phyloP scores from a whole-genome alignment of 2,797 vertebrate genomes.

The Sebastes flavidus region DNA sequence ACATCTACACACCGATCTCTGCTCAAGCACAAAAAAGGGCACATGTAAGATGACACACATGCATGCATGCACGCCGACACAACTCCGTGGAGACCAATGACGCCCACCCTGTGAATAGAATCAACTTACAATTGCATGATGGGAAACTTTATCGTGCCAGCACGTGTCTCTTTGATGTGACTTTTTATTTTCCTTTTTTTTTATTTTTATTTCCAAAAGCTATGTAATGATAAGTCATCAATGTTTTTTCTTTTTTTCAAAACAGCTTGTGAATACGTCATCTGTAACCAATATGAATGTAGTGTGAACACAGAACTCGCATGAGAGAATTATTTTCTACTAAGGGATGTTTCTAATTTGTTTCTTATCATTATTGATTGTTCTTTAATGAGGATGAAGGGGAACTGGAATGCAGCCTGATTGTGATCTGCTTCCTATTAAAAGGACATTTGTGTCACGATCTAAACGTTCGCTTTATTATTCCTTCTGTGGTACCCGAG shows the following conservation, averaged over 20 bases:
- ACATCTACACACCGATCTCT: conserved; percentile 48
- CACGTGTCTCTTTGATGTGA: conserved; percentile 79
- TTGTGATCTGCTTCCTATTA: conserved; percentile 85
- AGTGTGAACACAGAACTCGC: conserved; percentile 80
- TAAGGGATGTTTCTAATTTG: conserved; percentile 83
- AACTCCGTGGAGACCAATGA: conserved; percentile 68
- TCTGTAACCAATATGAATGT: conserved; percentile 79
- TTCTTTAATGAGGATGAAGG: conserved; percentile 75
- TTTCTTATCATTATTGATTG: conserved; percentile 79
- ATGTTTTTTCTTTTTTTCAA: conserved; percentile 63
- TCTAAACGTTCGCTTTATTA: conserved; percentile 16
- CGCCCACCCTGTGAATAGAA: conserved; percentile 80
- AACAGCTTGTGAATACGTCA: conserved; percentile 78
- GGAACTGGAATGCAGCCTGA: conserved; percentile 81
- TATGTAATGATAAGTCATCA: conserved; percentile 55
- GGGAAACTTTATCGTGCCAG: conserved; percentile 79
- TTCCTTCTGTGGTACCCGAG: not conserved
- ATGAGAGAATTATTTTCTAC: conserved; percentile 87
- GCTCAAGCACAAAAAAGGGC: conserved; percentile 82
- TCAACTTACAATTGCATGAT: conserved; percentile 82
- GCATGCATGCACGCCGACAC: conserved; percentile 79
- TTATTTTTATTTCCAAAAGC: conserved; percentile 44
- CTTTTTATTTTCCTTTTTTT: conserved; percentile 33
- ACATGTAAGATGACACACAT: conserved; percentile 72
- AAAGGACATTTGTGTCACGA: conserved; percentile 78